Evolutionary conservation across 2,888 invertebrate species (phyloP).

Genomic region (Acronicta aceris): DNA sequence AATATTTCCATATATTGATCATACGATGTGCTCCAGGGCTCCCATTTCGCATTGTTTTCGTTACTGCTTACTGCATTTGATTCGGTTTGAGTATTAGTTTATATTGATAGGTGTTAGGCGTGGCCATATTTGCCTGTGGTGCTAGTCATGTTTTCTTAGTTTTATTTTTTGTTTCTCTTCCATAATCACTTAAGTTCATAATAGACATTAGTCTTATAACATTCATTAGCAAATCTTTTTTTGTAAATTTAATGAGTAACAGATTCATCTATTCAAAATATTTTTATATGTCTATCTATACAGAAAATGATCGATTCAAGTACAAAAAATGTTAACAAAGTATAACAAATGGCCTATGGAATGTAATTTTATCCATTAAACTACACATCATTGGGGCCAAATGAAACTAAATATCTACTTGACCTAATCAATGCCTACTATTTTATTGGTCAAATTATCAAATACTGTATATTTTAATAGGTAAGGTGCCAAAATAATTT

Average conservation of each 20-base stretch:
- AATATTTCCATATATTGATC: too few species aligned
- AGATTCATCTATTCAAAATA: conserved; percentile 51
- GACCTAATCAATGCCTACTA: conserved; percentile 45
- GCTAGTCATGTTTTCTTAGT: conserved; percentile 67
- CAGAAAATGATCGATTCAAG: conserved; percentile 50
- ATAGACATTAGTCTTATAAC: conserved; percentile 19
- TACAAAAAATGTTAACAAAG: conserved; percentile 54
- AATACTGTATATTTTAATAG: conserved; percentile 33
- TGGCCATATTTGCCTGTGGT: conserved; percentile 62
- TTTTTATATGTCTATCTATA: conserved; percentile 62
- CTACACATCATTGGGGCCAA: conserved; percentile 62
- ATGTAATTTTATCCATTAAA: conserved; percentile 38
- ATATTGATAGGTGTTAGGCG: conserved; percentile 21
- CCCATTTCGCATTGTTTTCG: conserved; percentile 38
- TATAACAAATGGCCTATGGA: conserved; percentile 54
- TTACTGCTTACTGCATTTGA: conserved; percentile 56
- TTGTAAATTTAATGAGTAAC: conserved; percentile 14
- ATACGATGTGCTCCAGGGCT: too few species aligned
- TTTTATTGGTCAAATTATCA: conserved; percentile 38
- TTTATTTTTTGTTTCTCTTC: conserved; percentile 27
- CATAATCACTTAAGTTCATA: conserved; percentile 30
- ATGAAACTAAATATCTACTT: conserved; percentile 43
- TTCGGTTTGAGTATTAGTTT: conserved; percentile 45
- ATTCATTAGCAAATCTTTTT: conserved; percentile 18
- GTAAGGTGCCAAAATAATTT: conserved; percentile 57